phyloP scores from a whole-genome alignment of 2,888 invertebrate genomes.

The Allolobophora icterica region DNA sequence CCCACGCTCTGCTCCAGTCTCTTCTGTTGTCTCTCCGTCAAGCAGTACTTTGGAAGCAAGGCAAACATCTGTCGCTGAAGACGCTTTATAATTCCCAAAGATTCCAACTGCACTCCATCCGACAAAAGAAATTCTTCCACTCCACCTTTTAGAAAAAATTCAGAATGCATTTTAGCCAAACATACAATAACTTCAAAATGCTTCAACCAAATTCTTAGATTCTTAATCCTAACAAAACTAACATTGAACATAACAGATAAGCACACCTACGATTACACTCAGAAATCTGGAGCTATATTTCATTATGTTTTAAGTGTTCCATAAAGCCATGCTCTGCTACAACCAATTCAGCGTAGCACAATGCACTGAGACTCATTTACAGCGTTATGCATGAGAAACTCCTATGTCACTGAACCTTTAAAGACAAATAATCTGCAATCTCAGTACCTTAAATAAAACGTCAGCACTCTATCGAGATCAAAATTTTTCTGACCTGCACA shows the following conservation, averaged over 20 bases:
- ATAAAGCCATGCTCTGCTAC: not conserved
- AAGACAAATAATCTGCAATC: not conserved
- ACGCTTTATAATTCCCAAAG: conserved; percentile 67
- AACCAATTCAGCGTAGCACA: not conserved
- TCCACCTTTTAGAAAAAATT: conserved; percentile 43
- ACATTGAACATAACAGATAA: not conserved
- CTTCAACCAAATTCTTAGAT: not conserved
- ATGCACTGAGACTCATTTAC: not conserved
- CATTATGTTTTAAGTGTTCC: not conserved
- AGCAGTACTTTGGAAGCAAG: conserved; percentile 75
- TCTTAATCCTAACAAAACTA: not conserved
- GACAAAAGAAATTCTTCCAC: conserved; percentile 49
- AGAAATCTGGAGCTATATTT: not conserved
- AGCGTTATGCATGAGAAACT: not conserved
- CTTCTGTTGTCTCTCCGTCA: conserved; percentile 56
- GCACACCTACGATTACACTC: not conserved
- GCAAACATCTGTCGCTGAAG: conserved; percentile 79
- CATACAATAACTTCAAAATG: not conserved
- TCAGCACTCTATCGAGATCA: not conserved
- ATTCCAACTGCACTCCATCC: conserved; percentile 58
- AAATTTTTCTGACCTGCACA: not conserved
- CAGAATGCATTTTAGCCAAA: not conserved
- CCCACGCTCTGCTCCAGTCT: not conserved
- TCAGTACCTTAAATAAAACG: not conserved
- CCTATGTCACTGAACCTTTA: not conserved